A percentile compares a stretch with the other conserved stretches of the same genome.
phyloP scores from a whole-genome alignment of 2,888 invertebrate genomes.

The Lamproptera curius region DNA sequence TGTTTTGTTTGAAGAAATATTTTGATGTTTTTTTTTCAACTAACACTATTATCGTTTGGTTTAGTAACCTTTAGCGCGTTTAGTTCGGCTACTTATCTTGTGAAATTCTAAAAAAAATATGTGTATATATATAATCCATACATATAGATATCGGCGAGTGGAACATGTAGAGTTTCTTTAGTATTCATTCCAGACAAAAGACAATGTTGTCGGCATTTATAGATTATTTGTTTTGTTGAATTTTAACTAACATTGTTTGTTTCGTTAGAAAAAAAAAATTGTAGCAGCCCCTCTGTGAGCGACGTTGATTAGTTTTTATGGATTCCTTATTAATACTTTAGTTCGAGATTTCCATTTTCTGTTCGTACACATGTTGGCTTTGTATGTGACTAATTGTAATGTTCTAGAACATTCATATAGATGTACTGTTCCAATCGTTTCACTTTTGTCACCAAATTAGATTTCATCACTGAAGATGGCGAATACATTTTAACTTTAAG shows the following conservation, averaged over 20 bases:
- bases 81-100: no score
- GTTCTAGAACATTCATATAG: constrained; percentile 46
- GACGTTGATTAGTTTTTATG: constrained; percentile 48
- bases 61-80: constrained; percentile 37
- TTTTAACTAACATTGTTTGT: constrained; percentile 33
- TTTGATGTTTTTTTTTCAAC: no score
- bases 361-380: constrained; percentile 48
- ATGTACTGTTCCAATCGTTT: constrained; percentile 33
- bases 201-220: constrained; percentile 77
- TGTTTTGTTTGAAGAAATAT: constrained; percentile 43
- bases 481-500: constrained; percentile 32
- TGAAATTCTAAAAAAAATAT: constrained; percentile 58
- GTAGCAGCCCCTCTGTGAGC: constrained; percentile 46
- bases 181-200: constrained; percentile 77
- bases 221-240: constrained; percentile 54
- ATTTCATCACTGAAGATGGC: constrained; percentile 26
- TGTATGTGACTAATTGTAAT: constrained; percentile 49
- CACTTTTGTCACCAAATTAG: constrained; percentile 20
- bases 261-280: constrained; percentile 45
- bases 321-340: constrained; percentile 48
- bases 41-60: constrained; percentile 55
- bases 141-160: constrained; percentile 41
- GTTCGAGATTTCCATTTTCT: constrained; percentile 34
- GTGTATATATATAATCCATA: neutral
- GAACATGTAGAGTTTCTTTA: constrained; percentile 46